Evolutionary conservation across 2,888 invertebrate genomes (phyloP), one percentile per base, ranked within the genome.

Genomic region (Drosophila anceps): DNA sequence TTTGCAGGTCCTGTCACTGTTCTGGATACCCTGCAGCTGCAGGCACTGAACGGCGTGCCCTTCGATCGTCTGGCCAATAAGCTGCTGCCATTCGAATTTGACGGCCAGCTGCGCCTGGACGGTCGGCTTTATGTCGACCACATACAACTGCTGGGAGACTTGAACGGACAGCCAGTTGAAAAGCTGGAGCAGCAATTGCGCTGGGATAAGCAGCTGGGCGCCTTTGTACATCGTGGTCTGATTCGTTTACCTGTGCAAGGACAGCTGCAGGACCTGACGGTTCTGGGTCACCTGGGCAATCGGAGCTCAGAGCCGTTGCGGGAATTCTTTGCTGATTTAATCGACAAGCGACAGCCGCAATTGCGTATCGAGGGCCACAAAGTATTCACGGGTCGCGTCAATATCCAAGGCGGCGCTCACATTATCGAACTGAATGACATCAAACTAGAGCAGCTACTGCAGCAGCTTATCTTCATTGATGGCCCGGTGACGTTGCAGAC

Each of bases 41-140:
- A 91, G 20, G 90, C 90, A 18, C 68, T 94, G 0, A 94, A 94
- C 72, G 90, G 92, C 8, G 81, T 94, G 4, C 81, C 87, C 15
- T 78, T 94, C 12, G 77, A 85, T 9, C 77, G 91, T 57, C 89
- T 94, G 53, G 91, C 94, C 24, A 93, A 92, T 1, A 93, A 92
- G 41, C 66, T 77, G 15, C 73, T 66, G 0, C 68, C 79, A 0
- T 66, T 81, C 3, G 62, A 69, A 10, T 87, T 93, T 12, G 39
- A 68, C 0, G 91, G 91, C 6, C 72, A 83, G 27, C 15, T 93
- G 1, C 69, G 75, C 9, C 69, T 93, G 4, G 69, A 79, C 15
- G 93, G 93, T 6, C 84, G 90, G 43, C 77, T 93, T 2, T 33
- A 77, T 2, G 81, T 63, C 7, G 27, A 35, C 1, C 48, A 84